phyloP scores from a whole-genome alignment of 2,113 vertebrate species.

The Spheniscus mendiculus region DNA sequence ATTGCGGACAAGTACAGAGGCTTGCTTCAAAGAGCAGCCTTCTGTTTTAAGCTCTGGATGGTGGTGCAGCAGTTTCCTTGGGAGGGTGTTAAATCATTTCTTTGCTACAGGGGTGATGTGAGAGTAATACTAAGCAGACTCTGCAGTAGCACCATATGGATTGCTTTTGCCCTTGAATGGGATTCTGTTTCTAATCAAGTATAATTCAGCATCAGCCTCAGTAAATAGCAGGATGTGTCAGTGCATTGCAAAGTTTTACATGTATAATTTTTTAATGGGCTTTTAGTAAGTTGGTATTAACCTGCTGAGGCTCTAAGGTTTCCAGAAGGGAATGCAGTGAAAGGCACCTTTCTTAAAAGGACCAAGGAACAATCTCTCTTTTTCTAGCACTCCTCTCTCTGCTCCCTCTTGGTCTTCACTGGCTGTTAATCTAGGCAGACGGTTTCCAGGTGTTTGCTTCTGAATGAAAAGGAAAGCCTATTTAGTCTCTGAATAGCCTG shows the following conservation, averaged over 20 bases:
- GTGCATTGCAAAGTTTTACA: background rate
- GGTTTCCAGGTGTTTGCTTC: background rate
- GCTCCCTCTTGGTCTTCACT: background rate
- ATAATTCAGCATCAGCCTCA: background rate
- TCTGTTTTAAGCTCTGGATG: background rate
- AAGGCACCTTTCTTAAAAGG: background rate
- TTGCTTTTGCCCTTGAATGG: slow-evolving; percentile 41
- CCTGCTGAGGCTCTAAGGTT: background rate
- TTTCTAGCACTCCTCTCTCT: background rate
- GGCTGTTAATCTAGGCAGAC: background rate
- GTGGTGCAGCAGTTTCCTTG: slow-evolving; percentile 19
- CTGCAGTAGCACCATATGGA: slow-evolving; percentile 22
- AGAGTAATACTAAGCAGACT: slow-evolving; percentile 45
- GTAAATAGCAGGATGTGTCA: slow-evolving; percentile 18
- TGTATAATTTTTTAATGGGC: background rate
- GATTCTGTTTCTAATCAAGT: slow-evolving; percentile 39
- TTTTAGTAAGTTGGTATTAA: background rate
- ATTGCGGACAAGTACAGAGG: background rate
- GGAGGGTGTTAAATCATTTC: slow-evolving; percentile 30
- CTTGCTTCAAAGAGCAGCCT: background rate
- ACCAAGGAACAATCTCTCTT: background rate
- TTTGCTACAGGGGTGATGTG: background rate
- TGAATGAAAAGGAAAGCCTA: background rate
- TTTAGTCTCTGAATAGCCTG: background rate
- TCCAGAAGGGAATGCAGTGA: background rate